phyloP scores from a whole-genome alignment of 2,888 invertebrate species.

The Thymelicus sylvestris region DNA sequence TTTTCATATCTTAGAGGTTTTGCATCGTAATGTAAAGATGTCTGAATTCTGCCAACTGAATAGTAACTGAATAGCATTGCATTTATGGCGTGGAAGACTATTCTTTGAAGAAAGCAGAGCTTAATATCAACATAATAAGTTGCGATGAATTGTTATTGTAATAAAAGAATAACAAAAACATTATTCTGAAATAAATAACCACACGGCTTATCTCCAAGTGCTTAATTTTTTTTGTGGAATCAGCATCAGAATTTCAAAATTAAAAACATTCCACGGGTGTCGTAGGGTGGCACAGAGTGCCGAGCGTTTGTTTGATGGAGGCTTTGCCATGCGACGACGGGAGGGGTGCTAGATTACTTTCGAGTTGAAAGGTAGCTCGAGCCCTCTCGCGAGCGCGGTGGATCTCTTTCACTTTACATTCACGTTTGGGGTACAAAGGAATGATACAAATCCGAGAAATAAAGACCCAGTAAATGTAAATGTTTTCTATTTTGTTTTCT shows the following conservation, averaged over 20 bases:
- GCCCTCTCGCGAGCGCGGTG: conserved; percentile 81
- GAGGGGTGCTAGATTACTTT: conserved; percentile 84
- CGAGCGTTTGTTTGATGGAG: conserved; percentile 83
- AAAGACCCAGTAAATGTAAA: conserved; percentile 82
- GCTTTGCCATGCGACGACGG: conserved; percentile 77
- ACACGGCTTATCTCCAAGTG: conserved; percentile 71
- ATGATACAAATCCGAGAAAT: conserved; percentile 84
- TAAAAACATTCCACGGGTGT: conserved; percentile 84
- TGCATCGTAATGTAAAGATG: no score
- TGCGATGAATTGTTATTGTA: not conserved
- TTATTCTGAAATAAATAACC: conserved; percentile 49
- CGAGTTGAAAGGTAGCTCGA: conserved; percentile 84
- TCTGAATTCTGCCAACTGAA: no score
- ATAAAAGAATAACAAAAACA: not conserved
- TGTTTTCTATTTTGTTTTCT: conserved; percentile 80
- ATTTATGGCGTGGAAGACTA: not conserved
- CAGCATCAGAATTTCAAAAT: conserved; percentile 84
- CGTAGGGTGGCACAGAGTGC: conserved; percentile 78
- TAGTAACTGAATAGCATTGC: no score
- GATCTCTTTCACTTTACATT: conserved; percentile 85
- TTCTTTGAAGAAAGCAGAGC: not conserved
- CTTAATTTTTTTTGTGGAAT: conserved; percentile 75
- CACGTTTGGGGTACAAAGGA: conserved; percentile 82
- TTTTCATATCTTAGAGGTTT: no score
- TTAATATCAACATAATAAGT: not conserved